phyloP scores from a whole-genome alignment of 2,797 vertebrate species.

The Linurgus olivaceus region DNA sequence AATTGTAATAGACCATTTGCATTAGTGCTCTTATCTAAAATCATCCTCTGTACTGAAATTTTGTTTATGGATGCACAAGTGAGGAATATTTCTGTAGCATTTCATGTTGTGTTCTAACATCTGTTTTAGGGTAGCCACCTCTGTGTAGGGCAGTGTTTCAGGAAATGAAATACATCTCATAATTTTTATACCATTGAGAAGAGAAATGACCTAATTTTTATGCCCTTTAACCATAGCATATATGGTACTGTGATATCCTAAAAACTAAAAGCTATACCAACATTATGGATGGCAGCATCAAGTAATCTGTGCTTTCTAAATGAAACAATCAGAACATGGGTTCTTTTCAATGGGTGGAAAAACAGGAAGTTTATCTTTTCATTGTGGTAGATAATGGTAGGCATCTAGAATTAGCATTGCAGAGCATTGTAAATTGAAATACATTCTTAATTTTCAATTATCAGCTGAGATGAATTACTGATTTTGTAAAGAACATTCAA shows the following conservation, averaged over 20 bases:
- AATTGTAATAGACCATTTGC: neutral
- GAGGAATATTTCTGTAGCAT: neutral
- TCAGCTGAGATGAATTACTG: neutral
- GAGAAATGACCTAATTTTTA: neutral
- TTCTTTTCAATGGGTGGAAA: neutral
- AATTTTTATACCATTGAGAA: neutral
- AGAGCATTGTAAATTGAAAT: neutral
- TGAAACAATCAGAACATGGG: neutral
- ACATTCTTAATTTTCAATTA: neutral
- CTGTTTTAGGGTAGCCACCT: neutral
- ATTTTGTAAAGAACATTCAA: neutral
- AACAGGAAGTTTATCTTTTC: neutral
- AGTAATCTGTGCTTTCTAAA: neutral
- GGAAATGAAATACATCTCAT: neutral
- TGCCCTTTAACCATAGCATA: neutral
- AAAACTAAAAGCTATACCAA: neutral
- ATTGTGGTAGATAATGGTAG: neutral
- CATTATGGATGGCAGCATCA: neutral
- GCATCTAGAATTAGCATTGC: neutral
- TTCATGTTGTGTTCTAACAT: neutral
- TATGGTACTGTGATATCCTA: neutral
- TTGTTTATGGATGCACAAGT: neutral
- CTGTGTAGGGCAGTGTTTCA: neutral
- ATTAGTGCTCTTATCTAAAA: neutral
- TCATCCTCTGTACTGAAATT: neutral